phyloP scores from a whole-genome alignment of 2,888 invertebrate genomes.

The Hirtodrosophila duncani region DNA sequence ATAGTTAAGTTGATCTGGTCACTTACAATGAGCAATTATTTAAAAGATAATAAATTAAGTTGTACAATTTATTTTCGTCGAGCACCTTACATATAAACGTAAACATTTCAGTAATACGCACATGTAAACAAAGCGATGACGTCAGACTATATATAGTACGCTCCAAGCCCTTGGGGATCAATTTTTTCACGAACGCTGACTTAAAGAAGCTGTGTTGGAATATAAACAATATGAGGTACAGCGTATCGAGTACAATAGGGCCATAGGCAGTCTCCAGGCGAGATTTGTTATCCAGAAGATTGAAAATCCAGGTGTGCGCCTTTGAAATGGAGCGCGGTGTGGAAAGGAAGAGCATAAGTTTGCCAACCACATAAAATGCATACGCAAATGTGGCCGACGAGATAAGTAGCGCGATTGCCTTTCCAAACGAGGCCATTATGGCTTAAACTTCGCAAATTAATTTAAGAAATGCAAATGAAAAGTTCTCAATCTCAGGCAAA shows the following conservation, averaged over 20 bases:
- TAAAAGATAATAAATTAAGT: too few species aligned
- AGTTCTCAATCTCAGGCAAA: too few species aligned
- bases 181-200: slow-evolving; percentile 78
- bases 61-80: too few species aligned
- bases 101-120: slow-evolving; percentile 53
- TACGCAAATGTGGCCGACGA: slow-evolving; percentile 79
- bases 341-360: slow-evolving; percentile 81
- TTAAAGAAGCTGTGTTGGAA: slow-evolving; percentile 82
- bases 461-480: too few species aligned
- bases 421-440: slow-evolving; percentile 73
- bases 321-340: slow-evolving; percentile 75
- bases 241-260: slow-evolving; percentile 78
- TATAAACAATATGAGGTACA: slow-evolving; percentile 80
- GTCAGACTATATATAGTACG: slow-evolving; percentile 79
- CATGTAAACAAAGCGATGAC: slow-evolving; percentile 79
- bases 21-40: too few species aligned
- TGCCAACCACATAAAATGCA: slow-evolving; percentile 80
- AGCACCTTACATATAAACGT: background rate
- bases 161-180: slow-evolving; percentile 77
- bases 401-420: slow-evolving; percentile 68
- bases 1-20: too few species aligned
- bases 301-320: slow-evolving; percentile 73
- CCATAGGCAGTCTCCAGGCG: slow-evolving; percentile 76
- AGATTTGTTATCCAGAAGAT: slow-evolving; percentile 75
- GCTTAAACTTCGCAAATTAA: too few species aligned